These are phyloP conservation scores for Ormyrus nitidulus DNA, from an alignment of 2,888 invertebrate species.

Conservation along the genomic window DNA sequence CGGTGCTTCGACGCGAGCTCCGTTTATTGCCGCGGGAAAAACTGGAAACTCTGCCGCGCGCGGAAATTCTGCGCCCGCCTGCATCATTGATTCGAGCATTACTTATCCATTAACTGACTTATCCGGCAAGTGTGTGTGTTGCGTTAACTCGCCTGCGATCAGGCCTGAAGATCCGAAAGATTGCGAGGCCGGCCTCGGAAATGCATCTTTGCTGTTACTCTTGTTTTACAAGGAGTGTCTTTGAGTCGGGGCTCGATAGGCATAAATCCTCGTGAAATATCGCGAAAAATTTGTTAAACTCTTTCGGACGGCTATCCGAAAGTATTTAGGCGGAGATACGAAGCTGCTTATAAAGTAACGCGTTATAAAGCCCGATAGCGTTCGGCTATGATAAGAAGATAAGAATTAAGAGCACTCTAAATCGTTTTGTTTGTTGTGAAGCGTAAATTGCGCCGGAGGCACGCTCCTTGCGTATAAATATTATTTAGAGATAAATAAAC, in stretches of 20 bases:
- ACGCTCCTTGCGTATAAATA: constrained; percentile 56
- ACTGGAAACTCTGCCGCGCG: background rate
- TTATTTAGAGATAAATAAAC: constrained; percentile 50
- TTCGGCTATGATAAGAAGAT: constrained; percentile 14
- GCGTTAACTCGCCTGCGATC: background rate
- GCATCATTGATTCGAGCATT: background rate
- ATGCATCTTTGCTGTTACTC: constrained; percentile 68
- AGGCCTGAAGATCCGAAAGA: constrained; percentile 10
- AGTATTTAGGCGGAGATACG: constrained; percentile 13
- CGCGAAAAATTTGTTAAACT: constrained; percentile 11
- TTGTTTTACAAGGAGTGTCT: constrained; percentile 56
- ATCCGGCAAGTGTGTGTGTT: too few relatives aligned
- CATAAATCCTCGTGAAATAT: constrained; percentile 31
- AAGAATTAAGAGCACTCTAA: constrained; percentile 44
- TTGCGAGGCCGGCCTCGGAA: constrained; percentile 38
- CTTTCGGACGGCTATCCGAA: background rate
- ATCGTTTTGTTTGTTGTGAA: constrained; percentile 35
- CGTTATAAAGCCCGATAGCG: constrained; percentile 16
- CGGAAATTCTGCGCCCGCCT: background rate
- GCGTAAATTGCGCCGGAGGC: constrained; percentile 33
- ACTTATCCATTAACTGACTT: background rate
- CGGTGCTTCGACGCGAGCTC: constrained; percentile 29
- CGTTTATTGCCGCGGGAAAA: constrained; percentile 18
- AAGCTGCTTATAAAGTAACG: constrained; percentile 13
- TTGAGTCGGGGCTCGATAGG: constrained; percentile 27